These are phyloP conservation scores for Megalops atlanticus DNA, from an alignment of 2,113 vertebrate genomes.

Conservation along the genomic window DNA sequence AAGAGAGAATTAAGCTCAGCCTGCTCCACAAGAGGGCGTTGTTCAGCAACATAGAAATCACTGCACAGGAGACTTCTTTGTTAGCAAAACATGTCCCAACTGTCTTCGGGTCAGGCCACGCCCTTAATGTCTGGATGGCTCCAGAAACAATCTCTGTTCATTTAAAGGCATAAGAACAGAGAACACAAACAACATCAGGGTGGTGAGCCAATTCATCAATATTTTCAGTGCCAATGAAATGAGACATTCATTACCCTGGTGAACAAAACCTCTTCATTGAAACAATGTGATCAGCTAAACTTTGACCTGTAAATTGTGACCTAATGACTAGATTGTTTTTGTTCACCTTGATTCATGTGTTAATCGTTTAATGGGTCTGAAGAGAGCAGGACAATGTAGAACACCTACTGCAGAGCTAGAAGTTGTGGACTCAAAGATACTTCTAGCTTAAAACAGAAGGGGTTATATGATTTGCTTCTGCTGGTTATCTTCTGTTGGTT, in stretches of 20 bases:
- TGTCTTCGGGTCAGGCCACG: neutral
- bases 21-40: slow-evolving; percentile 26
- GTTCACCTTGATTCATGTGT: too few species aligned
- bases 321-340: too few species aligned
- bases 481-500: neutral
- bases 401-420: too few species aligned
- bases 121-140: neutral
- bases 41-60: slow-evolving; percentile 13
- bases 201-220: neutral
- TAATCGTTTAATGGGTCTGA: too few species aligned
- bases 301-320: too few species aligned
- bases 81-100: neutral
- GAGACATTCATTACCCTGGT: neutral
- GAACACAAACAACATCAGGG: neutral
- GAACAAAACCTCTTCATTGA: too few species aligned
- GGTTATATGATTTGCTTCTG: neutral
- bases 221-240: neutral
- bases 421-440: neutral
- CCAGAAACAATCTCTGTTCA: neutral
- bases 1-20: neutral
- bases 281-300: too few species aligned
- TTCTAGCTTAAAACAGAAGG: neutral
- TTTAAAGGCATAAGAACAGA: neutral
- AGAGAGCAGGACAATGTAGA: too few species aligned
- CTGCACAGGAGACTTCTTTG: neutral